Evolutionary conservation across 1,140 invertebrate genomes (phyloP).

Genomic region (Saccostrea glomerata): DNA sequence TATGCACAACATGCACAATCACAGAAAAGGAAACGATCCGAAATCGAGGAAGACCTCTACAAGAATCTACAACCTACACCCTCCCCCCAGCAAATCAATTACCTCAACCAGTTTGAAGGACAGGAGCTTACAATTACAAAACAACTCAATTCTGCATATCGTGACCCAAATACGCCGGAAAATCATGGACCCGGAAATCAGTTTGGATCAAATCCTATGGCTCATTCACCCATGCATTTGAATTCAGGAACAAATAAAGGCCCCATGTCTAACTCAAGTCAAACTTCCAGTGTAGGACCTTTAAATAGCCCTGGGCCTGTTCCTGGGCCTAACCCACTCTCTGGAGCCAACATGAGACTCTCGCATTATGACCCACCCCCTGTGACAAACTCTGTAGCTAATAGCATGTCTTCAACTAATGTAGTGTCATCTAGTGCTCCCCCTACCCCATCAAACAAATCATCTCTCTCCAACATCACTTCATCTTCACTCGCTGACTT

Average conservation of each 20-base stretch:
- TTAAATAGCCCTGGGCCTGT: conserved; percentile 68
- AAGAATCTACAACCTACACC: conserved; percentile 95
- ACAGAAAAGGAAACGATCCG: conserved; percentile 75
- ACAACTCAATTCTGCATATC: conserved; percentile 87
- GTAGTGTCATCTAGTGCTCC: conserved; percentile 61
- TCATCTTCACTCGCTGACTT: conserved; percentile 78
- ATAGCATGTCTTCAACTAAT: conserved; percentile 50
- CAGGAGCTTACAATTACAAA: conserved; percentile 98
- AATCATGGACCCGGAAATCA: conserved; percentile 59
- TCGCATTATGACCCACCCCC: conserved; percentile 74
- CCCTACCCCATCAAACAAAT: conserved; percentile 64
- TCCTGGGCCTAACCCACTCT: conserved; percentile 66
- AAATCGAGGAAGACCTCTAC: conserved; percentile 76
- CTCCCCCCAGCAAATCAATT: conserved; percentile 96
- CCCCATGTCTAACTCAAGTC: conserved; percentile 74
- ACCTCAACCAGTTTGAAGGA: conserved; percentile 96
- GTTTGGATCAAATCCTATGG: conserved; percentile 64
- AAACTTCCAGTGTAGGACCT: conserved; percentile 72
- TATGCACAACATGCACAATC: conserved; percentile 72
- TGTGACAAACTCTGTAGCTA: conserved; percentile 49
- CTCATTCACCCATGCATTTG: conserved; percentile 66
- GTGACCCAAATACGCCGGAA: conserved; percentile 66
- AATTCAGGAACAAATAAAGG: conserved; percentile 70
- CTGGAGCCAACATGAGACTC: conserved; percentile 73
- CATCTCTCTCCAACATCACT: conserved; percentile 77